phyloP scores from a whole-genome alignment of 2,113 vertebrate genomes.

The Pygoscelis antarcticus region DNA sequence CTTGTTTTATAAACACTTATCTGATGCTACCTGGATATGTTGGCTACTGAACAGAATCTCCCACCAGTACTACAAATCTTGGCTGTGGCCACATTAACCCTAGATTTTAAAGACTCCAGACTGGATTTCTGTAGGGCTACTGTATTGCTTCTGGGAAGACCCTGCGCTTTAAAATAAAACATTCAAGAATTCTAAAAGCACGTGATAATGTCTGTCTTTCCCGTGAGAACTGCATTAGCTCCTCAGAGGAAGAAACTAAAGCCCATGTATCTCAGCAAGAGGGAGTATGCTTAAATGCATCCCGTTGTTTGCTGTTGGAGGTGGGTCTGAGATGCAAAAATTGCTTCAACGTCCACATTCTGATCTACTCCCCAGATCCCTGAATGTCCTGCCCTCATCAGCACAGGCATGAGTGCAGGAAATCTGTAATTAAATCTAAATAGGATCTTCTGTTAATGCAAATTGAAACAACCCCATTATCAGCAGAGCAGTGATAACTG shows the following conservation, averaged over 20 bases:
- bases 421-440: constrained; percentile 37
- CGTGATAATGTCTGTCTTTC: not conserved
- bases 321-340: not conserved
- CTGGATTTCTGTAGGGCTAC: not conserved
- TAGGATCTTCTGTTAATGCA: not conserved
- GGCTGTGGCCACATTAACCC: not conserved
- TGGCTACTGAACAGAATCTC: not conserved
- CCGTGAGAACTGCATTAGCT: not conserved
- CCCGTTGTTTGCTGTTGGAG: not conserved
- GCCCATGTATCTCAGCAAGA: not conserved
- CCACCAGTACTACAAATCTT: too few species aligned
- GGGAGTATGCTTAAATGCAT: not conserved
- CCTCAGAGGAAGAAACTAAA: not conserved
- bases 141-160: not conserved
- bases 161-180: not conserved
- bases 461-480: not conserved
- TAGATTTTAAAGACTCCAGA: not conserved
- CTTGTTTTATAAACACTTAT: not conserved
- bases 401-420: not conserved
- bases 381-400: not conserved
- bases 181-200: not conserved
- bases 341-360: not conserved
- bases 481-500: not conserved
- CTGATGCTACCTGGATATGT: not conserved
- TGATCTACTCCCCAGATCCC: not conserved